Evolutionary conservation across 1,140 invertebrate species (phyloP).

Genomic region (Babylonia areolata): DNA sequence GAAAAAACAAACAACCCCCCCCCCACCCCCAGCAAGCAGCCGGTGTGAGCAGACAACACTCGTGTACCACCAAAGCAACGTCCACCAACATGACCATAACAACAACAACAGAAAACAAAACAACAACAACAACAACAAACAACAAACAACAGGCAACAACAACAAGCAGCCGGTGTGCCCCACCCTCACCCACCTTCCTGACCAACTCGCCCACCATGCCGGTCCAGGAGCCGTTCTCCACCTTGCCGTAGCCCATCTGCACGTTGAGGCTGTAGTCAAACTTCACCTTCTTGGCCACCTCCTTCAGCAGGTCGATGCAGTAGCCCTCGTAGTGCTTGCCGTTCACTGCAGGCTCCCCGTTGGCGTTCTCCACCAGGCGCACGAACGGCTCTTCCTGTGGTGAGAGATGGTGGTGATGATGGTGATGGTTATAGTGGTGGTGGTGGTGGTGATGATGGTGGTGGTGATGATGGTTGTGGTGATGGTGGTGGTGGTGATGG

Average conservation of each 20-base stretch:
- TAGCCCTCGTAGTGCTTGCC: conserved; percentile 83
- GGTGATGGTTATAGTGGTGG: neutral
- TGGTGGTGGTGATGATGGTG: too few species aligned
- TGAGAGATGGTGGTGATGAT: too few species aligned
- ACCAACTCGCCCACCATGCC: conserved; percentile 98
- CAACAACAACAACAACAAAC: too few species aligned
- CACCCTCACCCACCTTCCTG: conserved; percentile 83
- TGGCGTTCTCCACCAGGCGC: conserved; percentile 47
- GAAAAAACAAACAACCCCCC: too few species aligned
- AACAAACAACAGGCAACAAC: too few species aligned
- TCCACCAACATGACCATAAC: too few species aligned
- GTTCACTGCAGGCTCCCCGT: conserved; percentile 53
- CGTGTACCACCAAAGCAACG: too few species aligned
- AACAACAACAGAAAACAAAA: too few species aligned
- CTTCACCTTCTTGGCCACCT: conserved; percentile 44
- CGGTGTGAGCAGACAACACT: too few species aligned
- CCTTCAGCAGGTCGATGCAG: conserved; percentile 67
- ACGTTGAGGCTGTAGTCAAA: conserved; percentile 95
- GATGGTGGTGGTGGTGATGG: too few species aligned
- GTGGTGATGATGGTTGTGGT: too few species aligned
- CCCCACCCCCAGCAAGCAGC: too few species aligned
- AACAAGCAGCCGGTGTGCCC: neutral
- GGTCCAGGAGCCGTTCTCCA: conserved; percentile 89
- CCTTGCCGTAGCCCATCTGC: conserved; percentile 91
- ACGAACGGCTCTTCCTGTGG: conserved; percentile 63